These are phyloP conservation scores for Isurus oxyrinchus DNA, from an alignment of 2,113 vertebrate genomes.

Conservation along the genomic window DNA sequence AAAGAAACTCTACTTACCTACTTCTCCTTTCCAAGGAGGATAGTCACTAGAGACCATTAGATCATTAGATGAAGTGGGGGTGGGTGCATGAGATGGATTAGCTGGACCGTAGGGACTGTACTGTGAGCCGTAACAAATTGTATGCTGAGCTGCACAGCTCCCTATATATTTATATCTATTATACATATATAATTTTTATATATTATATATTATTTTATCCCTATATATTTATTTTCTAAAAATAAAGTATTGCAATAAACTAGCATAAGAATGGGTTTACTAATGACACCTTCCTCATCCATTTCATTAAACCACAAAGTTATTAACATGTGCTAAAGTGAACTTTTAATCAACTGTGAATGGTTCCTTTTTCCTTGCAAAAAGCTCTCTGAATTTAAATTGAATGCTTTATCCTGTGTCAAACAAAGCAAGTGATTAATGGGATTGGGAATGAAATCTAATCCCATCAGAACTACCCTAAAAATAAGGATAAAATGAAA, in stretches of 20 bases:
- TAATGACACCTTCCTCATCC: not conserved
- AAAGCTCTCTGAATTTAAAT: not conserved
- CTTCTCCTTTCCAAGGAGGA: not conserved
- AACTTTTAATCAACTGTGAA: not conserved
- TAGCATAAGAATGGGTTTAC: not conserved
- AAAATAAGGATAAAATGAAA: not conserved
- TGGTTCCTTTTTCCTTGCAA: not conserved
- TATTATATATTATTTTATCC: too few relatives aligned
- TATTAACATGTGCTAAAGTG: not conserved
- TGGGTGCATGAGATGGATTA: not conserved
- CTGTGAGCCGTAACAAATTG: not conserved
- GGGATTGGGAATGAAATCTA: not conserved
- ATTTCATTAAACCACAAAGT: not conserved
- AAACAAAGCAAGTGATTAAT: constrained; percentile 1
- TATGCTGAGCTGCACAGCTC: not conserved
- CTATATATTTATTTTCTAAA: too few relatives aligned
- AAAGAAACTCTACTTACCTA: not conserved
- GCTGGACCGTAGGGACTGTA: not conserved
- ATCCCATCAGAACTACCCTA: not conserved
- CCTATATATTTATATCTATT: not conserved
- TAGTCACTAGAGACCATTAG: not conserved
- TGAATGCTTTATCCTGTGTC: not conserved
- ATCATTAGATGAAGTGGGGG: not conserved
- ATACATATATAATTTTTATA: too few relatives aligned
- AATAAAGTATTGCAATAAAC: not conserved